These are phyloP conservation scores for Bruchidius siliquastri DNA, from an alignment of 2,888 invertebrate genomes.

Conservation along the genomic window DNA sequence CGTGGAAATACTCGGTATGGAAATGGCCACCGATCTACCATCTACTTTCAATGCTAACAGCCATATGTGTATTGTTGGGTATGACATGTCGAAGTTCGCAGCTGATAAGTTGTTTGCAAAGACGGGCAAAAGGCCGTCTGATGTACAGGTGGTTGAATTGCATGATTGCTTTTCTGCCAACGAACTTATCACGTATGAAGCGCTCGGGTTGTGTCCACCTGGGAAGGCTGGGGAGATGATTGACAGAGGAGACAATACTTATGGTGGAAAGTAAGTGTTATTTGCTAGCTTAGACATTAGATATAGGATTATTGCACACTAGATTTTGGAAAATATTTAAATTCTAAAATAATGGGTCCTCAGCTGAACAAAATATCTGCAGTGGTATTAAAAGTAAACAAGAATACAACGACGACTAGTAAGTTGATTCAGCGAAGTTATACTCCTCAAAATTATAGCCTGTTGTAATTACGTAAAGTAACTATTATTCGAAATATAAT, in stretches of 20 bases:
- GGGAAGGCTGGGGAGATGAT: slow-evolving; percentile 90
- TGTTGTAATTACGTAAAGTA: no score
- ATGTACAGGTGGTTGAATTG: slow-evolving; percentile 91
- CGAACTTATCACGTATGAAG: slow-evolving; percentile 96
- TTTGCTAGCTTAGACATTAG: not conserved
- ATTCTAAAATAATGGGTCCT: no score
- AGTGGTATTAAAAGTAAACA: no score
- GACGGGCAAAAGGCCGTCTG: slow-evolving; percentile 68
- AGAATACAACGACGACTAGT: no score
- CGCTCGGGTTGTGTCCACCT: slow-evolving; percentile 82
- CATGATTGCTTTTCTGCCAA: slow-evolving; percentile 99
- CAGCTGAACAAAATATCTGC: no score
- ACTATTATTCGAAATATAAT: no score
- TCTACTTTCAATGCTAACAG: slow-evolving; percentile 79
- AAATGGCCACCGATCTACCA: slow-evolving; percentile 90
- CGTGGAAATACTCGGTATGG: slow-evolving; percentile 94
- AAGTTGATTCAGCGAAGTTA: no score
- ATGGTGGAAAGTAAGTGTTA: slow-evolving; percentile 69
- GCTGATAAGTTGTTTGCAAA: slow-evolving; percentile 71
- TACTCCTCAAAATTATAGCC: no score
- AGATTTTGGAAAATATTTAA: no score
- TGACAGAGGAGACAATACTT: slow-evolving; percentile 93
- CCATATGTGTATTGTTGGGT: slow-evolving; percentile 78
- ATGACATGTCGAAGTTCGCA: slow-evolving; percentile 88
- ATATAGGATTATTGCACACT: no score